These are phyloP conservation scores for Lepus americanus DNA, from an alignment of 2,113 vertebrate species.

Conservation along the genomic window DNA sequence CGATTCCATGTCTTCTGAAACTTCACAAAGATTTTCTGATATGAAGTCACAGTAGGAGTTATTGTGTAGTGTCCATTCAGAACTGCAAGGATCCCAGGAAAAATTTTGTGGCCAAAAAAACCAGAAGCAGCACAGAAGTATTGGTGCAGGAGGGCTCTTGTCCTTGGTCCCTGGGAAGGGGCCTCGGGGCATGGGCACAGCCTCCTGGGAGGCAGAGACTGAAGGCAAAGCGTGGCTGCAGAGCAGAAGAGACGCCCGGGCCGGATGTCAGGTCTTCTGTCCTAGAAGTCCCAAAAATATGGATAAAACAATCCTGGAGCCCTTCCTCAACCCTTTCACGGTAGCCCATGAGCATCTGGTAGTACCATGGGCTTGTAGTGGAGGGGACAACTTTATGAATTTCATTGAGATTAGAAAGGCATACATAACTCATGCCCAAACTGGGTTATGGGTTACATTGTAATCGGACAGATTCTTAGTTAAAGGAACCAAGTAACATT, in stretches of 20 bases:
- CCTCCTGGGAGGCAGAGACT: neutral
- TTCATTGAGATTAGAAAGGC: neutral
- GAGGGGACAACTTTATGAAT: neutral
- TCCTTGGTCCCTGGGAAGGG: neutral
- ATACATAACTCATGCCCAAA: neutral
- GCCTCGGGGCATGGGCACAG: neutral
- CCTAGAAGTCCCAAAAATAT: neutral
- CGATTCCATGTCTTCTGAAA: neutral
- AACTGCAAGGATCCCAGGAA: neutral
- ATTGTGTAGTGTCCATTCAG: neutral
- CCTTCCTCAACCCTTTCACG: neutral
- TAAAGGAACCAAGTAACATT: neutral
- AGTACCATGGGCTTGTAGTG: neutral
- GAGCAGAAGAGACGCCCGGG: neutral
- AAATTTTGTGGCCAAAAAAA: neutral
- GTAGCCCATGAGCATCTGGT: neutral
- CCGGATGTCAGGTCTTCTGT: neutral
- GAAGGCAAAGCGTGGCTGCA: too few relatives aligned
- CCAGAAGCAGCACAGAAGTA: neutral
- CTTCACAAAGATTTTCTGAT: neutral
- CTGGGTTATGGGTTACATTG: neutral
- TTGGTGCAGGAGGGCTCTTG: fast-evolving
- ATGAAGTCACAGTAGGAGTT: neutral
- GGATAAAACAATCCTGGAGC: neutral
- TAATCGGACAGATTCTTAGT: neutral